Conservation (phyloP, 2,797 vertebrate genomes). For the Enteromius viviparus region DNA sequence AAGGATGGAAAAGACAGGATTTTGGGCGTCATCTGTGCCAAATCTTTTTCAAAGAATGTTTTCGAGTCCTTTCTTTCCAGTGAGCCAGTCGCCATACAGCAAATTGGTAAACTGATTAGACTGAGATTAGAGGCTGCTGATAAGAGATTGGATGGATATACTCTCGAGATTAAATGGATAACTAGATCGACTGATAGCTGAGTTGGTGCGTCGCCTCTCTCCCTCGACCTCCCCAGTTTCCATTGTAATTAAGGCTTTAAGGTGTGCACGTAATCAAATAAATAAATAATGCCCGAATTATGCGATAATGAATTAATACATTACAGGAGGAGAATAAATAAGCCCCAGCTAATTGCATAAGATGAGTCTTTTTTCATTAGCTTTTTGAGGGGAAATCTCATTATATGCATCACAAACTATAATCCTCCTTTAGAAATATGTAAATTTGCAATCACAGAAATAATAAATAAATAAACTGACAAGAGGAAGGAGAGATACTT, state of each 20-base stretch:
- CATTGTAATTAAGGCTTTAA: slow-evolving; percentile 79
- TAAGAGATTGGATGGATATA: slow-evolving; percentile 72
- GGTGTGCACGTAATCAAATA: slow-evolving; percentile 75
- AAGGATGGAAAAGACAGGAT: slow-evolving; percentile 64
- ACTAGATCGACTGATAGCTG: slow-evolving; percentile 73
- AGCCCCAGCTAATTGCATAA: slow-evolving; percentile 74
- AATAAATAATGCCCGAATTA: slow-evolving; percentile 75
- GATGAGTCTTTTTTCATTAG: slow-evolving; percentile 77
- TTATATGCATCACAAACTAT: slow-evolving; percentile 80
- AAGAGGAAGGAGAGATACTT: slow-evolving; percentile 51
- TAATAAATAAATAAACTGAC: slow-evolving; percentile 51
- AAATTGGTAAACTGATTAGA: slow-evolving; percentile 74
- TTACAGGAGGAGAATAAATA: slow-evolving; percentile 77
- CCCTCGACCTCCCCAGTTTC: slow-evolving; percentile 66
- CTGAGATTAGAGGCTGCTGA: slow-evolving; percentile 71
- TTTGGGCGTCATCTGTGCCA: slow-evolving; percentile 61
- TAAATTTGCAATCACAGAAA: slow-evolving; percentile 67
- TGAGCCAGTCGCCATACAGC: slow-evolving; percentile 68
- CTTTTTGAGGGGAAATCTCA: slow-evolving; percentile 75
- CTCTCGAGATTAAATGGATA: slow-evolving; percentile 74
- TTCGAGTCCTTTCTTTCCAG: slow-evolving; percentile 60
- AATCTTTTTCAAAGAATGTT: slow-evolving; percentile 49
- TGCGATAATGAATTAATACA: slow-evolving; percentile 80
- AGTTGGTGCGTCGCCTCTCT: slow-evolving; percentile 65
- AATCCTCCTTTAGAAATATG: slow-evolving; percentile 72